phyloP scores from a whole-genome alignment of 2,888 invertebrate species.

The Erebia ligea region DNA sequence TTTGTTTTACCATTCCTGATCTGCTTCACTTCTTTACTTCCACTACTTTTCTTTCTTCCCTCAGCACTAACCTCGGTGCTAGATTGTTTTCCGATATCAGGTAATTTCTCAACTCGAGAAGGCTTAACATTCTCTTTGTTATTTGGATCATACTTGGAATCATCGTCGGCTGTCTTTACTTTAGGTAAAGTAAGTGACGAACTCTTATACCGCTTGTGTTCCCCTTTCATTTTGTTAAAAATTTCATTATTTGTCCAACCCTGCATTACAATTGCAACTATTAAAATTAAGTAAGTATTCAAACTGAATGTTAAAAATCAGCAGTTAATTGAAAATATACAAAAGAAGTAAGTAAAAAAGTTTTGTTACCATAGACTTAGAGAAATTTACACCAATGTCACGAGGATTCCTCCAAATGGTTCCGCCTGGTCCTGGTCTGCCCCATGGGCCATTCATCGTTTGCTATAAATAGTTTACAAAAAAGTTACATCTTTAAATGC shows the following conservation, averaged over 20 bases:
- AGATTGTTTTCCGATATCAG: slow-evolving; percentile 57
- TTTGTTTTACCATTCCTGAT: slow-evolving; percentile 43
- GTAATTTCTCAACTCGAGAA: slow-evolving; percentile 60
- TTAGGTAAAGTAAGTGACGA: slow-evolving; percentile 79
- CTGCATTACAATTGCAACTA: slow-evolving; percentile 47
- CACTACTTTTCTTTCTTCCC: slow-evolving; percentile 34
- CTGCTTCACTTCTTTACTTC: slow-evolving; percentile 41
- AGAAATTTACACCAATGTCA: slow-evolving; percentile 88
- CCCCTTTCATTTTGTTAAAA: slow-evolving; percentile 65
- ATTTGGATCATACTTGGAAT: slow-evolving; percentile 50
- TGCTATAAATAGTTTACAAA: slow-evolving; percentile 51
- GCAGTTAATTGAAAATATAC: too few species aligned
- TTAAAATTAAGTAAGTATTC: neutral
- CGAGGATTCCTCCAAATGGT: slow-evolving; percentile 89
- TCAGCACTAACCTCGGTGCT: slow-evolving; percentile 39
- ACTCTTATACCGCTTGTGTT: slow-evolving; percentile 56
- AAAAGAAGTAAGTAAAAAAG: neutral
- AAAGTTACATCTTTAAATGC: neutral
- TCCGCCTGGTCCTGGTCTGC: slow-evolving; percentile 88
- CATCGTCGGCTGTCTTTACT: slow-evolving; percentile 79
- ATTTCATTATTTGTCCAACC: slow-evolving; percentile 77
- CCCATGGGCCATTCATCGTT: slow-evolving; percentile 83
- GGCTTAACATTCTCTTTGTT: slow-evolving; percentile 60
- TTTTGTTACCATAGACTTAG: slow-evolving; percentile 88
- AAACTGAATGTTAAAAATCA: neutral